Percentiles rank a stretch among this genome's conserved stretches.
phyloP scores from a whole-genome alignment of 2,888 invertebrate species.

The Chromoteleia sp. region DNA sequence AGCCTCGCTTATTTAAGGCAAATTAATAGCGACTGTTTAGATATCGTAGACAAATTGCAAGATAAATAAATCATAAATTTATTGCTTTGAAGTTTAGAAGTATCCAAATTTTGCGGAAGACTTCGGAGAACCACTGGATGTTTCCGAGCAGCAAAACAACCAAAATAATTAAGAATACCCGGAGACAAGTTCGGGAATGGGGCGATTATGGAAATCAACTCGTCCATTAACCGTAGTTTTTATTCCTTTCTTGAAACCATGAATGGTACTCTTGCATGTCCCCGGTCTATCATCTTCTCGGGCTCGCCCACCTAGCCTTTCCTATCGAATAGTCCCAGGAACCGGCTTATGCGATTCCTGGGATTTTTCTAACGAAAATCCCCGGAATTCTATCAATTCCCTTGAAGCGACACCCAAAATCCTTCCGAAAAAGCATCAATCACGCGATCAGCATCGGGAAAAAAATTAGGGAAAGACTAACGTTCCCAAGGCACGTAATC shows the following conservation, averaged over 20 bases:
- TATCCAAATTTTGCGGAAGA: no score
- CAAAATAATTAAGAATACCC: background rate
- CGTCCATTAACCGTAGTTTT: constrained; percentile 50
- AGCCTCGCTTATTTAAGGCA: no score
- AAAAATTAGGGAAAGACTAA: constrained; percentile 29
- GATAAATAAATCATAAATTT: no score
- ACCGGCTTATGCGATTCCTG: no score
- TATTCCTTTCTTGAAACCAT: constrained; percentile 38
- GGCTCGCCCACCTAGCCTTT: constrained; percentile 23
- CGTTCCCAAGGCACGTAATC: constrained; percentile 42
- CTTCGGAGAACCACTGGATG: no score
- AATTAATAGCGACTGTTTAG: no score
- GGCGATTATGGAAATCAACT: constrained; percentile 44
- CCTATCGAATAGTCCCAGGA: no score
- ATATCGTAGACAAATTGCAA: no score
- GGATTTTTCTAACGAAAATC: background rate
- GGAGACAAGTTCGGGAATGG: background rate
- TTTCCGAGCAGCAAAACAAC: no score
- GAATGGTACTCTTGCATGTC: constrained; percentile 50
- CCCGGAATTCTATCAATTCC: background rate
- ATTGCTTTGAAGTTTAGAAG: no score
- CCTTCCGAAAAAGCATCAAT: background rate
- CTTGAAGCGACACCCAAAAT: constrained; percentile 2
- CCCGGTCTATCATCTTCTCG: constrained; percentile 36
- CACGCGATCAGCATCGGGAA: constrained; percentile 15